A percentile compares a stretch with the other conserved stretches of the same genome.
phyloP scores from a whole-genome alignment of 1,140 invertebrate species.

The Brachionus rubens region DNA sequence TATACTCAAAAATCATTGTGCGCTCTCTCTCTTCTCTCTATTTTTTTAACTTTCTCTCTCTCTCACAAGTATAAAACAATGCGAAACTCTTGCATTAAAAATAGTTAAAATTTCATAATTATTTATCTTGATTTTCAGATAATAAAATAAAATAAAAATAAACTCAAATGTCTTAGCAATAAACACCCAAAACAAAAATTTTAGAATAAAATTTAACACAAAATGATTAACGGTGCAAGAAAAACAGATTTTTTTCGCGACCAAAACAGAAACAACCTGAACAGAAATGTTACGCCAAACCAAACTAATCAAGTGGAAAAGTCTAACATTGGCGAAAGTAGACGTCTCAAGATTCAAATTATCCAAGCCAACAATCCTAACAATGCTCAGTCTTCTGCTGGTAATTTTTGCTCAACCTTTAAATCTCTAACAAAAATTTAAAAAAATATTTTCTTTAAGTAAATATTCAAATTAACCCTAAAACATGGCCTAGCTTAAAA shows the following conservation, averaged over 20 bases:
- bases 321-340: constrained; percentile 7
- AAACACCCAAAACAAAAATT: neutral
- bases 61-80: too few relatives aligned
- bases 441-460: neutral
- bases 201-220: too few relatives aligned
- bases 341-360: neutral
- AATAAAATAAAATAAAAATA: too few relatives aligned
- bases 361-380: neutral
- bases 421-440: too few relatives aligned
- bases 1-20: too few relatives aligned
- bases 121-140: too few relatives aligned
- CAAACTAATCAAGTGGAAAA: neutral
- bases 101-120: too few relatives aligned
- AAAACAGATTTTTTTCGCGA: constrained; percentile 15
- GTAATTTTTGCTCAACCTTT: too few relatives aligned
- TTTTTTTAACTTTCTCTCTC: too few relatives aligned
- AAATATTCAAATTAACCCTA: constrained; percentile 12
- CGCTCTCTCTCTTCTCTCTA: too few relatives aligned
- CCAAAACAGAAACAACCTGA: neutral
- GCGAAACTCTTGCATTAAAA: too few relatives aligned
- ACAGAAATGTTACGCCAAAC: neutral
- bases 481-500: constrained; percentile 35
- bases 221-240: neutral
- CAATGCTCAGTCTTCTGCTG: neutral
- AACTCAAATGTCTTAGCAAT: too few relatives aligned